These are phyloP conservation scores for Mesorhabditis sp. DNA, from an alignment of 2,888 invertebrate genomes.

Conservation along the genomic window DNA sequence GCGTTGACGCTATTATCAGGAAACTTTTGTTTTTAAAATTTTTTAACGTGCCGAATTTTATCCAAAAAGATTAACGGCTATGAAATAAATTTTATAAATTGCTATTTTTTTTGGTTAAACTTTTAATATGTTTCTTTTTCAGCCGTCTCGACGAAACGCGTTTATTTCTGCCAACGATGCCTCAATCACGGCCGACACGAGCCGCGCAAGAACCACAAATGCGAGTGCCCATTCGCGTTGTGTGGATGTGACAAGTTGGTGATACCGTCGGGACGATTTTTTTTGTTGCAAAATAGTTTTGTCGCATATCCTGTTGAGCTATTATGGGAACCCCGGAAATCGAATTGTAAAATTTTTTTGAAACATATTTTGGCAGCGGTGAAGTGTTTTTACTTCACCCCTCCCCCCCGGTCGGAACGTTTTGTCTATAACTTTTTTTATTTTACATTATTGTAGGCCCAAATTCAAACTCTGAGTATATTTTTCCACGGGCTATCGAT, in stretches of 20 bases:
- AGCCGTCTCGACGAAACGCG: constrained; percentile 31
- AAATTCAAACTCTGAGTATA: constrained; percentile 10
- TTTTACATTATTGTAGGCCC: too few species aligned
- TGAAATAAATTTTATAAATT: too few species aligned
- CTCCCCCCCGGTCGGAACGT: constrained; percentile 1
- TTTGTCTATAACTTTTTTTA: constrained; percentile 7
- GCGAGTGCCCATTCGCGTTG: constrained; percentile 42
- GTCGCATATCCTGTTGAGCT: neutral
- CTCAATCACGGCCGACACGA: constrained; percentile 47
- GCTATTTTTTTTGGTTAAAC: too few species aligned
- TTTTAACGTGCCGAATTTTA: too few species aligned
- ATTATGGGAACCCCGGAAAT: constrained; percentile 5
- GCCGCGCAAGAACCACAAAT: constrained; percentile 54
- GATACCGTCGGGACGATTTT: constrained; percentile 38
- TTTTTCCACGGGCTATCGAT: neutral
- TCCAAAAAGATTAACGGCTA: too few species aligned
- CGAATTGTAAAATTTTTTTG: neutral
- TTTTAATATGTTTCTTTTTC: neutral
- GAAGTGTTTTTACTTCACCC: constrained; percentile 21
- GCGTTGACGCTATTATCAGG: too few species aligned
- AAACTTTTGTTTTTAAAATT: too few species aligned
- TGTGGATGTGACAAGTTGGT: constrained; percentile 45
- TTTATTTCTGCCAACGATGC: constrained; percentile 55
- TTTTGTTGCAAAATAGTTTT: neutral
- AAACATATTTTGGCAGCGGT: constrained; percentile 18